These are phyloP conservation scores for Drosophila pseudotalamancana DNA, from an alignment of 2,888 invertebrate genomes.

Conservation along the genomic window DNA sequence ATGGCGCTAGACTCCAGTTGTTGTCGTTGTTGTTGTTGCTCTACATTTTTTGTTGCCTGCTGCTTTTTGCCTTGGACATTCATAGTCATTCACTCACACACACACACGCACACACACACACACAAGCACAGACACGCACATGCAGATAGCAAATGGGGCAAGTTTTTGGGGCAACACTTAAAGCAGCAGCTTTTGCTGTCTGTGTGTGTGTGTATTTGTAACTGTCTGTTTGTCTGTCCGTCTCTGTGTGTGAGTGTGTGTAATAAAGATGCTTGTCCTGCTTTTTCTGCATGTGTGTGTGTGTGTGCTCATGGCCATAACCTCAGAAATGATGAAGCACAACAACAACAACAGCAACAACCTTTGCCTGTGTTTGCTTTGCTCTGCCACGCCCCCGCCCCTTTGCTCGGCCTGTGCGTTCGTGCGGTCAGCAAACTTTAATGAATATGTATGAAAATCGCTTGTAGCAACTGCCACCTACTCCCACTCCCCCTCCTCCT, in stretches of 20 bases:
- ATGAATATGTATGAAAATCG: conserved; percentile 78
- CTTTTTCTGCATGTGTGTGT: conserved; percentile 26
- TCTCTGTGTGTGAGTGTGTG: conserved; percentile 28
- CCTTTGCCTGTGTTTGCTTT: conserved; percentile 33
- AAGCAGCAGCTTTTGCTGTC: conserved; percentile 47
- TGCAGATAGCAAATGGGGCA: conserved; percentile 54
- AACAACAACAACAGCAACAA: conserved; percentile 30
- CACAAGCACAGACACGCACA: conserved; percentile 41
- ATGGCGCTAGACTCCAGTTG: conserved; percentile 57
- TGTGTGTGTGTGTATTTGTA: conserved; percentile 6
- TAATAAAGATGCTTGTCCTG: conserved; percentile 71
- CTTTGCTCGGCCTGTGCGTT: conserved; percentile 31
- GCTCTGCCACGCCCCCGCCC: background rate
- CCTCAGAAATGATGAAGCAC: conserved; percentile 79
- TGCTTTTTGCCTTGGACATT: conserved; percentile 45
- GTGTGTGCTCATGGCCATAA: conserved; percentile 55
- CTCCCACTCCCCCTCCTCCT: background rate
- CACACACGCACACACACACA: conserved; percentile 22
- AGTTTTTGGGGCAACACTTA: conserved; percentile 68
- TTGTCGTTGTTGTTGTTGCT: conserved; percentile 22
- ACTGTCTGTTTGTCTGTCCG: conserved; percentile 20
- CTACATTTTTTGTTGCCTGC: conserved; percentile 12
- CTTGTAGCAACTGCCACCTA: conserved; percentile 54
- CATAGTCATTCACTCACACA: conserved; percentile 50
- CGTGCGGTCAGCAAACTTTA: conserved; percentile 78